phyloP scores from a whole-genome alignment of 2,113 vertebrate species.

The Epinephelus moara region DNA sequence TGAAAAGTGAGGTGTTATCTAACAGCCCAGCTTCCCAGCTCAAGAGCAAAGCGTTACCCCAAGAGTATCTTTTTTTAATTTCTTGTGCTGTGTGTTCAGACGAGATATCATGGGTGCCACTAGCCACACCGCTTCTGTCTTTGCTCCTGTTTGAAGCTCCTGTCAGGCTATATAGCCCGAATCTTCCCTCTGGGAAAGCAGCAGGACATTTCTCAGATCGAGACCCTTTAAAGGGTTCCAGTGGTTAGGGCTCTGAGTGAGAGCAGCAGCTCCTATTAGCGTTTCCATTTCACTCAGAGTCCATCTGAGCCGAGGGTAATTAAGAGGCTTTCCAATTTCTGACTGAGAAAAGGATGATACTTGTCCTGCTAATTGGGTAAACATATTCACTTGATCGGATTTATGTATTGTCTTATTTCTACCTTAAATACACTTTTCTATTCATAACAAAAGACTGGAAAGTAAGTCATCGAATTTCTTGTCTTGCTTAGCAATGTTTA shows the following conservation, averaged over 20 bases:
- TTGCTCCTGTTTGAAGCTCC: conserved; percentile 72
- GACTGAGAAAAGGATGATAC: conserved; percentile 10
- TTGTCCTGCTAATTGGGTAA: conserved; percentile 17
- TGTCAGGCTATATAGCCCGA: conserved; percentile 67
- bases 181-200: conserved; percentile 73
- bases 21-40: conserved; percentile 39
- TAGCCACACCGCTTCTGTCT: conserved; percentile 57
- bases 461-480: neutral
- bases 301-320: conserved; percentile 53
- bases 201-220: conserved; percentile 68
- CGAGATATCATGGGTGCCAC: conserved; percentile 68
- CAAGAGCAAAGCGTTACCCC: conserved; percentile 43
- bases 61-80: conserved; percentile 11
- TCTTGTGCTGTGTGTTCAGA: conserved; percentile 64
- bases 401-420: neutral
- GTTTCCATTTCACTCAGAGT: conserved; percentile 50
- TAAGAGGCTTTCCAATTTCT: conserved; percentile 31
- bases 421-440: neutral
- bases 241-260: conserved; percentile 46
- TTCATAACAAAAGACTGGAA: neutral
- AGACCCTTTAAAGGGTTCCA: conserved; percentile 65
- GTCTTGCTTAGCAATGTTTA: neutral
- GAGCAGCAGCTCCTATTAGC: conserved; percentile 45
- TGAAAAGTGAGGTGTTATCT: conserved; percentile 65
- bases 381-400: conserved; percentile 13